These are phyloP conservation scores for Saccopteryx leptura DNA, from an alignment of 2,113 vertebrate species.

Conservation along the genomic window DNA sequence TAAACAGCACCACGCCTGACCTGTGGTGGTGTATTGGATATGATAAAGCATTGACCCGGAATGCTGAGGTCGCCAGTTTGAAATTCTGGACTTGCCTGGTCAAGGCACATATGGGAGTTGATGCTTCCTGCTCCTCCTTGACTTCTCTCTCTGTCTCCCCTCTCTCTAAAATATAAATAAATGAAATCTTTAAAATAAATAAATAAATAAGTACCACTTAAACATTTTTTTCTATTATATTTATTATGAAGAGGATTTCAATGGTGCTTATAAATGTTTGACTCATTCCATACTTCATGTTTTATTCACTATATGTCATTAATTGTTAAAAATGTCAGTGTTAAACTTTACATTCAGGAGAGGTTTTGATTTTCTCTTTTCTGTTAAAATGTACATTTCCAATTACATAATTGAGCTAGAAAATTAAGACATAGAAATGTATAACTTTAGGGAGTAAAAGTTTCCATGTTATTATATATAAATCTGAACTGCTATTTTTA, in stretches of 20 bases:
- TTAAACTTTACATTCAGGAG: conserved; percentile 43
- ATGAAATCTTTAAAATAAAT: no score
- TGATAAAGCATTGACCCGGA: no score
- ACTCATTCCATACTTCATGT: conserved; percentile 10
- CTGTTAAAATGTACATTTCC: conserved; percentile 26
- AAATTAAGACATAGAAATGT: neutral
- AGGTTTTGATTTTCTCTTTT: conserved; percentile 19
- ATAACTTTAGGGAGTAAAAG: conserved; percentile 1
- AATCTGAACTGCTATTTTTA: neutral
- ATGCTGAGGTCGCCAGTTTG: no score
- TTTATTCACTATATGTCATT: neutral
- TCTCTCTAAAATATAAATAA: no score
- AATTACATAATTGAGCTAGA: conserved; percentile 24
- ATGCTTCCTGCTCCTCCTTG: no score
- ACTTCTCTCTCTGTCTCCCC: no score
- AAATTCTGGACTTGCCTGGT: no score
- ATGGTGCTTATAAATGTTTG: neutral
- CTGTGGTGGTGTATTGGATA: no score
- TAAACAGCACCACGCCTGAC: neutral
- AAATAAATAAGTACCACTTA: no score
- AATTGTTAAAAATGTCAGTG: conserved; percentile 7
- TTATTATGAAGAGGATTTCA: conserved; percentile 19
- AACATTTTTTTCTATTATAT: neutral
- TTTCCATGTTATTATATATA: neutral
- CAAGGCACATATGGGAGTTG: no score